Evolutionary conservation across 2,888 invertebrate species (phyloP).

Genomic region (Margaritifera margaritifera): DNA sequence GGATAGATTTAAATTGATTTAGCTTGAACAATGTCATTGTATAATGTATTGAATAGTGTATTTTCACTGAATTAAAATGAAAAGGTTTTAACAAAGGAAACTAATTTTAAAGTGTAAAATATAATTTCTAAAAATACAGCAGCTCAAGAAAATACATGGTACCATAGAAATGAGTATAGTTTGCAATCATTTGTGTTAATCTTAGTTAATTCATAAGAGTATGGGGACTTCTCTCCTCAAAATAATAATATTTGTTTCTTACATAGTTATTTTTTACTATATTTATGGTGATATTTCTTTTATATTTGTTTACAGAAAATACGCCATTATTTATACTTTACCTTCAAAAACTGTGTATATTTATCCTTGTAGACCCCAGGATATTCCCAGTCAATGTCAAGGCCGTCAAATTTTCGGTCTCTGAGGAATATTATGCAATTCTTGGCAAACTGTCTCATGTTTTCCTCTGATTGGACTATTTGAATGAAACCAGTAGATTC

Average conservation of each 20-base stretch:
- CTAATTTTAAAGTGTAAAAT: too few species aligned
- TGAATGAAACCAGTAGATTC: constrained; percentile 37
- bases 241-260: not conserved
- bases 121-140: too few species aligned
- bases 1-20: too few species aligned
- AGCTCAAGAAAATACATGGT: too few species aligned
- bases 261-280: not conserved
- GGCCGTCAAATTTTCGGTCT: constrained; percentile 59
- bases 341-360: constrained; percentile 48
- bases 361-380: constrained; percentile 43
- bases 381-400: constrained; percentile 69
- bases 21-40: too few species aligned
- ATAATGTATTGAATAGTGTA: too few species aligned
- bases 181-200: too few species aligned
- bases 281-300: not conserved
- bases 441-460: constrained; percentile 49
- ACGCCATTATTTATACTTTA: constrained; percentile 9
- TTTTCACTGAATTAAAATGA: too few species aligned
- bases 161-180: too few species aligned
- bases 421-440: constrained; percentile 48
- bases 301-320: not conserved
- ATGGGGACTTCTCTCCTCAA: not conserved
- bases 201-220: not conserved
- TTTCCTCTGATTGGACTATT: constrained; percentile 31
- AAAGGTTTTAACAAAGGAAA: too few species aligned